Base-by-base conservation (phyloP, 2,113 vertebrate genomes). In the Spheniscus mendiculus region DNA sequence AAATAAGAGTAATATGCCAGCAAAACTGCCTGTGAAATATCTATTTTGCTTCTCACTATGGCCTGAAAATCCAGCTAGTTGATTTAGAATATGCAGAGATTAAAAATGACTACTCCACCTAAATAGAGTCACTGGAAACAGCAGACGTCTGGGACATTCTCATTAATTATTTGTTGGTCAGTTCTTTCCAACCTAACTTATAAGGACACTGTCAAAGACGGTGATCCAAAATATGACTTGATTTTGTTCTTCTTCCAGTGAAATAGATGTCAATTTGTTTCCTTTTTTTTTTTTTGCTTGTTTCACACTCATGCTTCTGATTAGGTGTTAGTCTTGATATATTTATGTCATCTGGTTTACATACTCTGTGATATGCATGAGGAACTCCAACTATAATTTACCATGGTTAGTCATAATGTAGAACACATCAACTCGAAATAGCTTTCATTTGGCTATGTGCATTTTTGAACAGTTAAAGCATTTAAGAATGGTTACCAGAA, bases 361-460 rank as follows among this genome's bases (percentile, higher is more conserved):
- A 80, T 55, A 36, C 36, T 71, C 27, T 27, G 40, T 4, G 4
- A 83, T 70, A 67, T 1, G 38, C 53, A 53, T 10, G 36, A 90
- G 18, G 52, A 85, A 32, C 56, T 91, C 47, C n/a, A 26, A 58
- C 53, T 70, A 11, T 50, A 81, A 88, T 70, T 73, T 73, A 70
- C 32, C n/a, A 22, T 67, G 69, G 69, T 70, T 89, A 83, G 26
- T 66, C 4, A 6, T 92, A 91, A 94, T 91, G 47, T 50, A 91
- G 61, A 95, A 87, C 84, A 96, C 36, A 87, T 40, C 76, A 76
- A 23, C 59, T 70, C 3, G 3, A 95, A 97, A 96, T 62, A 78
- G 74, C 76, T 95, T 97, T 79, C 90, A 88, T 93, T 97, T 95
- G 90, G 12, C 45, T 53, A 6, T 53, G 79, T 67, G 76, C 63